phyloP scores from a whole-genome alignment of 30 jellyfish, hydroid and myxozoan genomes.

The Chironex yamaguchii region DNA sequence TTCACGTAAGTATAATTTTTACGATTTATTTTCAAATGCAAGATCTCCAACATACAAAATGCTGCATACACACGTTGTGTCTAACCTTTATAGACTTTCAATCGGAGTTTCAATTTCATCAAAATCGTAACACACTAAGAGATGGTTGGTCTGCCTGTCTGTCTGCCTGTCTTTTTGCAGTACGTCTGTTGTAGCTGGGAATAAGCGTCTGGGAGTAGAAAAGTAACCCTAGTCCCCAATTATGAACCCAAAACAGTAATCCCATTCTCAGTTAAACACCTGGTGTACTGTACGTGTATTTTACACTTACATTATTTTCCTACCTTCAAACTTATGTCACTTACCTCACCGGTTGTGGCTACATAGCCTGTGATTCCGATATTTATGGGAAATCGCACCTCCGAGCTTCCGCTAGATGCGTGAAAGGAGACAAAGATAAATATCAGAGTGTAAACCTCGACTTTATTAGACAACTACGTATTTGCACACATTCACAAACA shows the following conservation, averaged over 20 bases:
- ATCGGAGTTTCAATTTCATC: neutral
- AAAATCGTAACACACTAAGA: neutral
- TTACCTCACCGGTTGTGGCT: conserved; percentile 98
- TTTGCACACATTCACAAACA: neutral
- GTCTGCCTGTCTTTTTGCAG: no score
- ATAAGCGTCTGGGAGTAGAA: neutral
- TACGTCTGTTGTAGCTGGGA: no score
- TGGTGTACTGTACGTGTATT: no score
- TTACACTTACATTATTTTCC: no score
- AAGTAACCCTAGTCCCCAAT: neutral
- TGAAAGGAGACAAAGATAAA: conserved; percentile 1
- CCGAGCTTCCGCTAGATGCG: conserved; percentile 96
- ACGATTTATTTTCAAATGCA: no score
- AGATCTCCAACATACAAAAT: no score
- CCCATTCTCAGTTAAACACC: no score
- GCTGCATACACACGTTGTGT: no score
- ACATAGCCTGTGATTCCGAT: conserved; percentile 98
- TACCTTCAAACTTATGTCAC: neutral
- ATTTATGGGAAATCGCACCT: conserved; percentile 93
- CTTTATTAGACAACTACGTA: neutral
- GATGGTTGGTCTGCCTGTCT: no score
- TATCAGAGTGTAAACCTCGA: no score
- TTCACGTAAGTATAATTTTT: no score
- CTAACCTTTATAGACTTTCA: no score
- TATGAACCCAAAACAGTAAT: neutral